A percentile compares a stretch with the other conserved stretches of the same genome.
Evolutionary conservation across 1,140 invertebrate species (phyloP).

Genomic region (Metaphire vulgaris): DNA sequence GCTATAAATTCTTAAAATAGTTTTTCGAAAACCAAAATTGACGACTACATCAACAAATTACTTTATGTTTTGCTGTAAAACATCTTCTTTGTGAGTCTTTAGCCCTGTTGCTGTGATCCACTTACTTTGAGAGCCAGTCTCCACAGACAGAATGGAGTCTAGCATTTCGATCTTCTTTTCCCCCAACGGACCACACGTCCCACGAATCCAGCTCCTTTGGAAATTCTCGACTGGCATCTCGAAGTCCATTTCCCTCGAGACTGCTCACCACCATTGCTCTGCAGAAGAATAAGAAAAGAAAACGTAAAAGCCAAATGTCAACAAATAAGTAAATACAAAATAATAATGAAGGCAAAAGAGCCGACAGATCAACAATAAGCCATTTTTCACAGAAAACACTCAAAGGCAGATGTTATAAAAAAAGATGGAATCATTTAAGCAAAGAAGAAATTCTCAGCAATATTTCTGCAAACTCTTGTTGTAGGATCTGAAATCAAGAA

Average conservation of each 20-base stretch:
- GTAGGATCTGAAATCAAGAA: no score
- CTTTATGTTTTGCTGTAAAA: no score
- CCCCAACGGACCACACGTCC: constrained; percentile 50
- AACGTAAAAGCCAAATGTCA: neutral
- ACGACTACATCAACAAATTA: no score
- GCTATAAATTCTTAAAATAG: no score
- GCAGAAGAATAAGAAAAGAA: neutral
- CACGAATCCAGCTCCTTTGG: constrained; percentile 47
- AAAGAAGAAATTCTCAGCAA: neutral
- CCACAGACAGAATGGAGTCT: constrained; percentile 40
- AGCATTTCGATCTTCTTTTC: constrained; percentile 38
- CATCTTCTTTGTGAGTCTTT: no score
- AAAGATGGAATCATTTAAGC: neutral
- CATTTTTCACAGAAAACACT: no score
- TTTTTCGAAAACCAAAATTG: no score
- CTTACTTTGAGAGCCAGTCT: constrained; percentile 47
- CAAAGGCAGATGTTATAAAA: no score
- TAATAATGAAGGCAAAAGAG: neutral
- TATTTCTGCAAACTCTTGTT: no score
- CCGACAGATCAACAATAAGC: no score
- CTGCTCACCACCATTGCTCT: constrained; percentile 34
- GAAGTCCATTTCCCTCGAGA: constrained; percentile 36
- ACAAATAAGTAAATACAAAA: neutral
- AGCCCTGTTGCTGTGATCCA: no score
- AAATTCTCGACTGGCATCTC: constrained; percentile 43